These are phyloP conservation scores for Macaria notata DNA, from an alignment of 2,888 invertebrate genomes.

Conservation along the genomic window DNA sequence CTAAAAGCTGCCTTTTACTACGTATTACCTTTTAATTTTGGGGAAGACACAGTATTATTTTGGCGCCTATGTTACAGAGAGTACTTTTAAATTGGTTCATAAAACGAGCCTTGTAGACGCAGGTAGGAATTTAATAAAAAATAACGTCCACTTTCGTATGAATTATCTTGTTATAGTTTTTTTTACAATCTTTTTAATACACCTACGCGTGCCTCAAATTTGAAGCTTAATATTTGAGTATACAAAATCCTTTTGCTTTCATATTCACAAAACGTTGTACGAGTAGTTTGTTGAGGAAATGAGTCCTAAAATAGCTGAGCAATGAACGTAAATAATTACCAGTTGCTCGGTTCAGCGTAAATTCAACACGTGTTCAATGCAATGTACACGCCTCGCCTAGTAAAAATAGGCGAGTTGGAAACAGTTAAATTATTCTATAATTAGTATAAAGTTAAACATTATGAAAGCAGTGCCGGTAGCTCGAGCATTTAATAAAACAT, in stretches of 20 bases:
- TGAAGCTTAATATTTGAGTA: background rate
- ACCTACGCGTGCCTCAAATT: conserved; percentile 9
- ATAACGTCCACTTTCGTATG: conserved; percentile 64
- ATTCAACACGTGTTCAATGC: conserved; percentile 52
- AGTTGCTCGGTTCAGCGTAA: conserved; percentile 47
- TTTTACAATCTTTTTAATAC: conserved; percentile 27
- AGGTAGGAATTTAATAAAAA: conserved; percentile 72
- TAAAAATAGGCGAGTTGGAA: conserved; percentile 29
- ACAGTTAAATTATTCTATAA: conserved; percentile 17
- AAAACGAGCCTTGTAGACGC: conserved; percentile 62
- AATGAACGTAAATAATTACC: conserved; percentile 59
- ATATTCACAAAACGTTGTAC: conserved; percentile 24
- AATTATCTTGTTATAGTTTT: conserved; percentile 57
- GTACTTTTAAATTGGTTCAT: conserved; percentile 72
- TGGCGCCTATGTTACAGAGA: conserved; percentile 62
- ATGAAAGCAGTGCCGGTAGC: background rate
- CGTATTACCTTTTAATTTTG: conserved; percentile 20
- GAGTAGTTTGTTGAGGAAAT: conserved; percentile 45
- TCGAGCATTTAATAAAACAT: too few species aligned
- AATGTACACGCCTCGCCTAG: conserved; percentile 34
- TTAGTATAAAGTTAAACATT: conserved; percentile 15
- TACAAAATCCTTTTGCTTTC: conserved; percentile 44
- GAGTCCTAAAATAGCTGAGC: conserved; percentile 54
- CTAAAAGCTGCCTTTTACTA: background rate
- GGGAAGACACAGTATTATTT: conserved; percentile 54